Base-by-base conservation (phyloP, 2,797 vertebrate species). In the Otolemur crassicaudatus region DNA sequence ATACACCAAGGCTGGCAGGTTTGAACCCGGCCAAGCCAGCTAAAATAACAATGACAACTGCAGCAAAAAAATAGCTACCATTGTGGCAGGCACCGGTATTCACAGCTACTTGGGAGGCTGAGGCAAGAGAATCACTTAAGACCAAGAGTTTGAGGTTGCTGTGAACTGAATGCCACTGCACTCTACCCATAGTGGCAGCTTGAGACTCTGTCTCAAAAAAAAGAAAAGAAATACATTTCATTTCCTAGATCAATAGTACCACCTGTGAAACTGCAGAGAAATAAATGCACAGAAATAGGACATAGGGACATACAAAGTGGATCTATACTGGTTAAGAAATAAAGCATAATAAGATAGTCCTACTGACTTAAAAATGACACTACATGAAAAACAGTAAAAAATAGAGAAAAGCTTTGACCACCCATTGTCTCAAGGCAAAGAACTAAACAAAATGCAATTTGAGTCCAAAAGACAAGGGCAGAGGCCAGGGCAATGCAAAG, bases 281-380 rank as follows among this genome's bases (percentile, higher is more conserved):
- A 75, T 84, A 94, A 73, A 75, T 84, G 14, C 53, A 90, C 0
- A 91, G 53, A 91, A 85, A 83, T 65, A 90, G 61, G 8, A 77
- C 27, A 53, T 9, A 23, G 23, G 16, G 29, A 49, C 63, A 27
- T 37, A 75, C 2, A 75, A 19, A 77, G 13, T 58, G 12, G 13
- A 34, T 77, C 46, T 69, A 82, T 25, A 69, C 14, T 93, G 65
- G 9, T 88, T 80, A 87, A 79, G 84, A 94, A 77, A 77, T 14
- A 92, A 80, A 86, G n/a, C 49, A 91, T 82, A 84, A 65, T 31
- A 69, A 85, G 92, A 49, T 40, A 56, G 90, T 82, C 11, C 5
- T 53, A 92, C 9, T 70, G n/a, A 70, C 43, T 88, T 92, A 40
- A 88, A 95, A 93, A 94, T 85, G 61, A 58, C 25, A 83, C 8